Base-by-base conservation (phyloP, 1,140 invertebrate genomes). In the Melanaphis sacchari region DNA sequence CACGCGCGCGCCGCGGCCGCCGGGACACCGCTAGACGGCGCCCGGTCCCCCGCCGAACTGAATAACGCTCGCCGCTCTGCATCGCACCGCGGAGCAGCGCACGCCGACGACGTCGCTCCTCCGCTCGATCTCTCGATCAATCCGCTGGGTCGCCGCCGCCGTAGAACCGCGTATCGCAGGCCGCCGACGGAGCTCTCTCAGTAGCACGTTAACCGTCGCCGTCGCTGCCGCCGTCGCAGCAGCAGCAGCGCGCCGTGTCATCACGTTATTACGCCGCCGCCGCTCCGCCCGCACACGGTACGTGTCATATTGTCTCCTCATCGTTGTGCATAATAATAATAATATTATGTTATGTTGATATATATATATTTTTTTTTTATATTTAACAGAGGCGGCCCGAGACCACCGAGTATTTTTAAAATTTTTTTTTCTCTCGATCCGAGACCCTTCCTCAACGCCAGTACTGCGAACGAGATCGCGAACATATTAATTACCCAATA, bases 61-160 rank as follows among this genome's bases (percentile, higher is more conserved):
- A 41, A n/a, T 41, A n/a, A 49, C 46, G 87, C 8, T 21, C 46
- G 36, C 87, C 22, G 85, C 43, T 52, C 87, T 52, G 46, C 21
- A 49, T 31, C 46, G 46, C 46, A n/a, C 46, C 46, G 46, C 38
- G 38, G 38, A 85, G 36, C 82, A 40, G 43, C 85, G 85, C n/a
- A 46, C 38, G 38, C 66, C 54, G 54, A 26, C 90, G 52, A 41
- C 76, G 90, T 38, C 91, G 76, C 46, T 40, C 40, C 59, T 81
- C 81, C 81, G 91, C 91, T 81, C 91, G 91, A 93, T 93, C 91
- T 89, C 46, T 84, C 91, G 91, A 93, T 93, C 91, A 93, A 93
- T 93, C 91, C 91, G 36, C 91, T 52, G 88, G 91, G 66, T 36
- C 91, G 46, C 40, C 46, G 90, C 90, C 90, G 90, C 43, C 84